These are phyloP conservation scores for Loriculus beryllinus DNA, from an alignment of 2,797 vertebrate species.

Conservation along the genomic window DNA sequence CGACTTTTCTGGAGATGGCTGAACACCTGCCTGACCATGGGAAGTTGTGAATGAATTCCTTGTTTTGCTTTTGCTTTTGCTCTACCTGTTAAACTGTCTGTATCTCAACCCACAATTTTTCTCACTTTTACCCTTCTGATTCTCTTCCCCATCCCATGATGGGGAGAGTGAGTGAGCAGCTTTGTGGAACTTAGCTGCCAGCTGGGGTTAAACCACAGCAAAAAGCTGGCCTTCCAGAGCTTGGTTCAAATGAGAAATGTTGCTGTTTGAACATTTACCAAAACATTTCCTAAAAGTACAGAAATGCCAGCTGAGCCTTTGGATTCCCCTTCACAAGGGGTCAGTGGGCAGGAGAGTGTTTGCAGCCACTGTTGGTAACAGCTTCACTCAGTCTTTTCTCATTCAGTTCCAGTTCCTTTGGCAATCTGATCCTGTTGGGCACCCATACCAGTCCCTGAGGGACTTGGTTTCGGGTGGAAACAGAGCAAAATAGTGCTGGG, in stretches of 20 bases:
- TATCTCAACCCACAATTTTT: not conserved
- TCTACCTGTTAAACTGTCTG: not conserved
- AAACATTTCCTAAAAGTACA: not conserved
- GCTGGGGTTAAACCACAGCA: not conserved
- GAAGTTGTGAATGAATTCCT: not conserved
- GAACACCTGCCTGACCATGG: not conserved
- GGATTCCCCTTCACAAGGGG: not conserved
- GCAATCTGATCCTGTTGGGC: not conserved
- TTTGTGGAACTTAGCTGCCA: not conserved
- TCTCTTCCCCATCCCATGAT: not conserved
- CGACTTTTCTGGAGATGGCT: not conserved
- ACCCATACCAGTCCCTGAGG: fast-evolving
- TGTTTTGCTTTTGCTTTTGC: not conserved
- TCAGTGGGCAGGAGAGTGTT: not conserved
- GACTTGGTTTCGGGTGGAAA: not conserved
- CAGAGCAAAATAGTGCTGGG: not conserved
- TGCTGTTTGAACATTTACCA: not conserved
- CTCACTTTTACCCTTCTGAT: not conserved
- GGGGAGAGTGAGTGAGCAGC: not conserved
- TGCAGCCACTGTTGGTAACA: not conserved
- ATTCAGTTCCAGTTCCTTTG: not conserved
- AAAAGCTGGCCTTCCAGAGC: not conserved
- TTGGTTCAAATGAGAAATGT: not conserved
- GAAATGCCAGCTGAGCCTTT: not conserved
- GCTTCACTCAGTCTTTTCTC: not conserved